These are phyloP conservation scores for Hymenopus coronatus DNA, from an alignment of 2,888 invertebrate species.

Conservation along the genomic window DNA sequence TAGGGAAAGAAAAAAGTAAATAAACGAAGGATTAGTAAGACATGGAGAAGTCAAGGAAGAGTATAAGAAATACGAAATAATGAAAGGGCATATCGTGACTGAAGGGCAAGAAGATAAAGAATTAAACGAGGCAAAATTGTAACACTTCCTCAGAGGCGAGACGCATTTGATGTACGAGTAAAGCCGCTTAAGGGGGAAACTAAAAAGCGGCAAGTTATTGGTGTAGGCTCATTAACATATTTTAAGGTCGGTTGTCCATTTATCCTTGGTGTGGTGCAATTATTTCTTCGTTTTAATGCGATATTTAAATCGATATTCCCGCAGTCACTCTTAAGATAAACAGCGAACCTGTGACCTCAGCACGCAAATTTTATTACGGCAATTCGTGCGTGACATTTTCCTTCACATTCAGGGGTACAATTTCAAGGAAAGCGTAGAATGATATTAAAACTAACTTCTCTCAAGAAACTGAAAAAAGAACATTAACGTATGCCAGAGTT, in stretches of 20 bases:
- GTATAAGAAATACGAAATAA: no score
- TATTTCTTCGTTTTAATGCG: not conserved
- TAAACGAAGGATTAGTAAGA: no score
- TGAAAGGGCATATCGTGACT: no score
- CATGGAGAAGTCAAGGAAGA: no score
- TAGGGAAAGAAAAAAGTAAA: no score
- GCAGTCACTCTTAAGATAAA: not conserved
- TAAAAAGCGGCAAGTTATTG: not conserved
- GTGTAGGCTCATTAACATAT: not conserved
- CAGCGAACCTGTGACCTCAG: not conserved
- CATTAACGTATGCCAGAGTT: no score
- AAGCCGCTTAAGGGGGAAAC: not conserved
- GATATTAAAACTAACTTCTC: no score
- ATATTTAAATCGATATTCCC: not conserved
- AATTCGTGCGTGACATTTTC: not conserved
- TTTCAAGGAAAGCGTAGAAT: not conserved
- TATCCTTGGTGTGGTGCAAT: not conserved
- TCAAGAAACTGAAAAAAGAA: no score
- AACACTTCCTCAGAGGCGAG: not conserved
- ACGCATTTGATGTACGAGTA: not conserved
- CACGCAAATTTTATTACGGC: not conserved
- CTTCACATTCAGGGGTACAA: not conserved
- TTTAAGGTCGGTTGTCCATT: not conserved
- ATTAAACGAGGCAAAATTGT: not conserved
- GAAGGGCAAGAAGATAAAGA: not conserved